Base-by-base conservation (phyloP, 2,888 invertebrate genomes). In the Drosophila vallismaia region DNA sequence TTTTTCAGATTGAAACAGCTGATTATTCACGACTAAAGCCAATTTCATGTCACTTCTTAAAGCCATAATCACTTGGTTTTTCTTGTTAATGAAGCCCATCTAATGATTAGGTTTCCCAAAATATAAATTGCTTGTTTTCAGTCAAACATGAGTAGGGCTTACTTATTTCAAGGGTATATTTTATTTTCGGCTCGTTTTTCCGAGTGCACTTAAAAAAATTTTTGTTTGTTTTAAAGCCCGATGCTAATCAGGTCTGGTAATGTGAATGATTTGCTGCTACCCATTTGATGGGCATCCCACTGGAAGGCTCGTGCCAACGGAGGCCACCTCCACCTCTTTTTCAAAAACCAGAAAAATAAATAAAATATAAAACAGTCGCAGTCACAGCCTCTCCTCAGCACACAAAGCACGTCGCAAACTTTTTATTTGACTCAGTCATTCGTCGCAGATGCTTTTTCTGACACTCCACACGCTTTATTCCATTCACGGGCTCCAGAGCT, bases 321-420 rank as follows among this genome's bases (percentile, higher is more conserved):
- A 6, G n/a, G 24, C 19, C 28, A 6, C 9, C 29, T 14, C 0
- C 31, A 8, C 4, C 31, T 38, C 36, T 9, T 38, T 7, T 26
- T n/a, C 8, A 19, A 19, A 19, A 42, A 19, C 8, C 44, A 44
- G 19, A 24, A 44, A 19, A 44, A 44, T 44, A 44, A 44, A 44
- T 12, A 33, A 58, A 44, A 44, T 38, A 48, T 48, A 51, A 5
- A 40, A 60, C 31, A 44, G 12, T 50, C 31, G 49, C 14, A 19
- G 58, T 6, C 19, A 19, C 19, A 19, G 19, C 19, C 49, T 9
- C 42, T 29, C 52, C 68, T 83, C 57, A 59, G 73, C 63, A 83
- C 78, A 74, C 82, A 70, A 48, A 67, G 81, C 86, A 83, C 81
- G 82, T 82, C 63, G 78, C 53, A 50, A 33, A 81, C 84, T 78